A percentile compares a stretch with the other conserved stretches of the same genome.
Evolutionary conservation across 2,888 invertebrate genomes (phyloP).

Genomic region (Archaeoteleia sp.): DNA sequence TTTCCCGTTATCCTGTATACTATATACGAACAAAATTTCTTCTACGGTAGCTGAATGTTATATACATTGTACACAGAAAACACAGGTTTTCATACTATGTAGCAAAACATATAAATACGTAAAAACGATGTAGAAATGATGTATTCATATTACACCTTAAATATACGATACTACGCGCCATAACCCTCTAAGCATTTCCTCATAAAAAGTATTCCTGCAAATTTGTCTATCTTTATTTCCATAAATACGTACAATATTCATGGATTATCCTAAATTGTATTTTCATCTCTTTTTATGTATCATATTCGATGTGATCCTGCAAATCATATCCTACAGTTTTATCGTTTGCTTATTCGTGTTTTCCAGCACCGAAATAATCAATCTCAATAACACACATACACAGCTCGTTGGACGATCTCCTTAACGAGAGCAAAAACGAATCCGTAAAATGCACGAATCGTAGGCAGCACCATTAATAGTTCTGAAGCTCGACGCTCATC

Average conservation of each 20-base stretch:
- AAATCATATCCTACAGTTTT: conserved; percentile 42
- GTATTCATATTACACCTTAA: no score
- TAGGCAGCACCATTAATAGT: conserved; percentile 43
- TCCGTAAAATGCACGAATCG: conserved; percentile 30
- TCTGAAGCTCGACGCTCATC: conserved; percentile 37
- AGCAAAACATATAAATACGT: no score
- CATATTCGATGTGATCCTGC: conserved; percentile 28
- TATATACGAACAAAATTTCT: no score
- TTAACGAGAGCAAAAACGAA: conserved; percentile 40
- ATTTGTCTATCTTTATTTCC: no score
- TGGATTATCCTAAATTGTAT: conserved; percentile 23
- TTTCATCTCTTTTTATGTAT: conserved; percentile 24
- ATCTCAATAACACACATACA: conserved; percentile 47
- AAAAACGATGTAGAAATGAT: no score
- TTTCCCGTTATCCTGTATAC: no score
- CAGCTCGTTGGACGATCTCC: conserved; percentile 38
- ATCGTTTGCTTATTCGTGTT: conserved; percentile 33
- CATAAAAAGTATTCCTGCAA: no score
- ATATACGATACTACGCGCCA: no score
- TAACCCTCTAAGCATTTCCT: no score
- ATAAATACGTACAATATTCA: conserved; percentile 17
- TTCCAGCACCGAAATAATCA: conserved; percentile 38
- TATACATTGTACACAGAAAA: no score
- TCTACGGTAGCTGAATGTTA: no score
- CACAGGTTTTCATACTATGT: no score